These are phyloP conservation scores for Agapetus fuscipes DNA, from an alignment of 2,888 invertebrate species.

Conservation along the genomic window DNA sequence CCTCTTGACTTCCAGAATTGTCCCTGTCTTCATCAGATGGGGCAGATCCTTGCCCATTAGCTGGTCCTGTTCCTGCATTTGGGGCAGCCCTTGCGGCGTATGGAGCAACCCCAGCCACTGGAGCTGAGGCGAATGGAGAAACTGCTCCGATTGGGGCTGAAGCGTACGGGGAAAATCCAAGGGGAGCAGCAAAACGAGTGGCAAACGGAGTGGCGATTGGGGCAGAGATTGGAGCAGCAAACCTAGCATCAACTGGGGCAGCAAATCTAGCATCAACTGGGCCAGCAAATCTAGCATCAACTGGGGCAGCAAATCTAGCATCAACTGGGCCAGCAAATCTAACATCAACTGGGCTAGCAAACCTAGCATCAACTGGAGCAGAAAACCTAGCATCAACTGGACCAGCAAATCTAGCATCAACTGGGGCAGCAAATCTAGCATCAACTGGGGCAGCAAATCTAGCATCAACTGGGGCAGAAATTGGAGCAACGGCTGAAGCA, in stretches of 20 bases:
- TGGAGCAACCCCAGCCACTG: constrained; percentile 12
- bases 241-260: no score
- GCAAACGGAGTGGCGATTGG: constrained; percentile 22
- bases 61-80: no score
- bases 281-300: no score
- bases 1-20: no score
- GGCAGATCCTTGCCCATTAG: no score
- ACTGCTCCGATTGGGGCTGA: constrained; percentile 11
- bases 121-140: constrained; percentile 15
- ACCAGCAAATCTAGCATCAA: no score
- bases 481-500: constrained; percentile 24
- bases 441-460: no score
- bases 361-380: constrained; percentile 23
- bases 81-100: constrained; percentile 23
- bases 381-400: no score
- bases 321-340: constrained; percentile 25
- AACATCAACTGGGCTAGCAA: constrained; percentile 22
- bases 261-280: no score
- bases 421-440: no score
- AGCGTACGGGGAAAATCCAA: constrained; percentile 26
- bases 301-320: no score
- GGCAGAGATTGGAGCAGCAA: constrained; percentile 24
- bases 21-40: no score
- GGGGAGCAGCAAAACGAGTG: constrained; percentile 24
- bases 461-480: constrained; percentile 24